Percentiles rank a stretch among this genome's conserved stretches.
phyloP scores from a whole-genome alignment of 2,888 invertebrate genomes.

The Idaea biselata region DNA sequence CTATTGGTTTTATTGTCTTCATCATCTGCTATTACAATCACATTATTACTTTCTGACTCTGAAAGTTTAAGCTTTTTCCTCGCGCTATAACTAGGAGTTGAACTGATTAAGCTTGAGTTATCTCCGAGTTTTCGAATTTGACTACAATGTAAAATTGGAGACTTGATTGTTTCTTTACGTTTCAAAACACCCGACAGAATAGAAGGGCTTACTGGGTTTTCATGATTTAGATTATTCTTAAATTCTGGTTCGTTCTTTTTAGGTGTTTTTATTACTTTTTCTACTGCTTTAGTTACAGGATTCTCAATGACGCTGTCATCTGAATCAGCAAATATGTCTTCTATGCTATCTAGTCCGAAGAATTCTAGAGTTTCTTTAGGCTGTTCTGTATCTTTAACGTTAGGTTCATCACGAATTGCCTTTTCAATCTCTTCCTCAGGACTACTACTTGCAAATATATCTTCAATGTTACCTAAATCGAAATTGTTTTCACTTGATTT shows the following conservation, averaged over 20 bases:
- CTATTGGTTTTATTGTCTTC: slow-evolving; percentile 26
- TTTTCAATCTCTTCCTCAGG: slow-evolving; percentile 22
- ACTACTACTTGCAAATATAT: slow-evolving; percentile 57
- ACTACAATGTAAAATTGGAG: slow-evolving; percentile 58
- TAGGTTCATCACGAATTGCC: slow-evolving; percentile 3
- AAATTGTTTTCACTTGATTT: slow-evolving; percentile 49
- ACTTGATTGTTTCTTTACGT: slow-evolving; percentile 36
- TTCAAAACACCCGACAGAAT: slow-evolving; percentile 55
- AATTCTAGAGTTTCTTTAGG: slow-evolving; percentile 51
- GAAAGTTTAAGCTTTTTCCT: slow-evolving; percentile 42
- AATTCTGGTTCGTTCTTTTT: neutral
- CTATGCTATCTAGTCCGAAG: slow-evolving; percentile 70
- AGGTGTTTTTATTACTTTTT: slow-evolving; percentile 15
- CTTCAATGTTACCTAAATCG: slow-evolving; percentile 69
- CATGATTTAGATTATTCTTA: slow-evolving; percentile 17
- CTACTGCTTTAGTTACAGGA: slow-evolving; percentile 22
- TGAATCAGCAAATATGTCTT: slow-evolving; percentile 70
- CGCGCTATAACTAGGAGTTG: slow-evolving; percentile 38
- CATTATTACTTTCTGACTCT: slow-evolving; percentile 28
- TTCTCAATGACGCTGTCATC: slow-evolving; percentile 41
- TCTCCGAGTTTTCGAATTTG: slow-evolving; percentile 53
- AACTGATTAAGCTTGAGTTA: slow-evolving; percentile 37
- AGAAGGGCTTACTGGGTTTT: slow-evolving; percentile 56
- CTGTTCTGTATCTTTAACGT: slow-evolving; percentile 17
- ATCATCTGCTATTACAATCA: slow-evolving; percentile 20